Conservation (phyloP, 2,113 vertebrate species). For the Sylvia atricapilla region DNA sequence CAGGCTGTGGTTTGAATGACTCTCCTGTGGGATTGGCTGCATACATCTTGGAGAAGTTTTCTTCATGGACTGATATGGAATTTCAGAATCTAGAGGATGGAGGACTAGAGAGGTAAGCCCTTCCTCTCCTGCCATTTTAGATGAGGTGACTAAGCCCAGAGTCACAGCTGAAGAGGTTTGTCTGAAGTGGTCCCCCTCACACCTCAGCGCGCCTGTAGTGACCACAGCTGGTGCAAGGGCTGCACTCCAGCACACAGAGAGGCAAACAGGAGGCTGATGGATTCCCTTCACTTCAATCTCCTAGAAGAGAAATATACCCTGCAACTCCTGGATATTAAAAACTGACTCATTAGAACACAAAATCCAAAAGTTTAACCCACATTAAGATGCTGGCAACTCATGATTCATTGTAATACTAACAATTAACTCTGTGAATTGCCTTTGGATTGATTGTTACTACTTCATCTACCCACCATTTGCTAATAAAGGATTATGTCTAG, state of each 20-base stretch:
- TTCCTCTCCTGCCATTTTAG: not conserved
- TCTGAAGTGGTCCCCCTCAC: not conserved
- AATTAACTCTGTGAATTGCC: not conserved
- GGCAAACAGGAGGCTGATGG: not conserved
- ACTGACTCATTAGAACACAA: not conserved
- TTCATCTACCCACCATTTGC: not conserved
- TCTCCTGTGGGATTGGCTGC: conserved; percentile 78
- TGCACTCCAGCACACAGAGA: not conserved
- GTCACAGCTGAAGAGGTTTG: not conserved
- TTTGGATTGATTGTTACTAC: not conserved
- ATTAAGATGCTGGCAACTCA: not conserved
- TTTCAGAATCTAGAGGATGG: conserved; percentile 73
- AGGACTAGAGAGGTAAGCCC: conserved; percentile 70
- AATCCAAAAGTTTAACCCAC: not conserved
- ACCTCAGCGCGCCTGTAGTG: not conserved
- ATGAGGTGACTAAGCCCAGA: not conserved
- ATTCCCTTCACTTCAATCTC: not conserved
- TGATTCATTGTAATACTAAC: not conserved
- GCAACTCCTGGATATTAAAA: not conserved
- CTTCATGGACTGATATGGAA: conserved; percentile 69
- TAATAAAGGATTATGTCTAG: not conserved
- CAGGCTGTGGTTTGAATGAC: conserved; percentile 76
- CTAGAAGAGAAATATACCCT: not conserved
- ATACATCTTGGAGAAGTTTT: conserved; percentile 81
- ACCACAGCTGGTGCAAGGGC: not conserved